Percentiles rank a stretch among this genome's conserved stretches.
Conservation (phyloP, 2,888 invertebrate species). For the Macrosiphum euphorbiae region DNA sequence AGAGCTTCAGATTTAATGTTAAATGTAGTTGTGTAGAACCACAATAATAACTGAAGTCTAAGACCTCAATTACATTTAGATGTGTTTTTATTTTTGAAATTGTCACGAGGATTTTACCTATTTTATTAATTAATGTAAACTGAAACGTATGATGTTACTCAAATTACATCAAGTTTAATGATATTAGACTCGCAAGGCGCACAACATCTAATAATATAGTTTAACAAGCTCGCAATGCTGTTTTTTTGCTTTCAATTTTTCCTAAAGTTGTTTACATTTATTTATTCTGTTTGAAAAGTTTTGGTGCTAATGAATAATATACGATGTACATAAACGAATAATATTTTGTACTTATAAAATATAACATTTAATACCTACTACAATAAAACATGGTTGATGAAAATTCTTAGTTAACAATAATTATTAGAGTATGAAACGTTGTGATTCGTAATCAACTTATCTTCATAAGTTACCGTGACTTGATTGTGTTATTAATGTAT, state of each 20-base stretch:
- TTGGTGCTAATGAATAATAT: background rate
- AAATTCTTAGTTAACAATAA: background rate
- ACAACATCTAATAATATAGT: background rate
- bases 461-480: background rate
- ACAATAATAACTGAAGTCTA: background rate
- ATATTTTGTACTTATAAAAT: background rate
- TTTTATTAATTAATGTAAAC: background rate
- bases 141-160: background rate
- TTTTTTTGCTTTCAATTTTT: slow-evolving; percentile 1
- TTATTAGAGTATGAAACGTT: background rate
- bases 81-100: background rate
- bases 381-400: background rate
- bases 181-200: background rate
- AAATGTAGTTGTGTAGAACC: background rate
- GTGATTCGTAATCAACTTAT: background rate
- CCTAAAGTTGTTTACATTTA: background rate
- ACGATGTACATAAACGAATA: background rate
- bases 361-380: background rate
- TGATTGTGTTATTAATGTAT: background rate
- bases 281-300: background rate
- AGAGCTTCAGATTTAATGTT: background rate
- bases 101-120: background rate
- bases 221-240: background rate
- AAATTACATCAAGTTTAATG: background rate
- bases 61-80: background rate